These are phyloP conservation scores for Chroicocephalus ridibundus DNA, from an alignment of 2,113 vertebrate genomes.

Conservation along the genomic window DNA sequence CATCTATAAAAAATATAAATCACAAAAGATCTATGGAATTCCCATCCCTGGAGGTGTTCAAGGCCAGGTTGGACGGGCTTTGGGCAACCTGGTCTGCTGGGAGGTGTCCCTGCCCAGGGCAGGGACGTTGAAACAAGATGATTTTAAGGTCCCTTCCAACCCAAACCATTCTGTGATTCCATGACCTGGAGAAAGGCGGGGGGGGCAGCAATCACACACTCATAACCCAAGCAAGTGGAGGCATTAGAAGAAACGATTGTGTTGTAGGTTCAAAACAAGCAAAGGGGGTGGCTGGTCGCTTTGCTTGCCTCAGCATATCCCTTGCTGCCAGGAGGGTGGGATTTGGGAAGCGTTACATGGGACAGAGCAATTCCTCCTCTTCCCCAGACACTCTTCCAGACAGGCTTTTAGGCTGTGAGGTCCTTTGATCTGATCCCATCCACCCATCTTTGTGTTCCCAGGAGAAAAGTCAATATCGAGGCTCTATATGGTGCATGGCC, in stretches of 20 bases:
- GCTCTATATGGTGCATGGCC: not conserved
- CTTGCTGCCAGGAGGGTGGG: too few relatives aligned
- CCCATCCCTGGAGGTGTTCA: too few relatives aligned
- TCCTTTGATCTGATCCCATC: not conserved
- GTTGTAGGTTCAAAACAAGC: not conserved
- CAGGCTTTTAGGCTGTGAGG: not conserved
- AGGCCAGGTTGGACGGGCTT: too few relatives aligned
- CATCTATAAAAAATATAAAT: not conserved
- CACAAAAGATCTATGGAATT: not conserved
- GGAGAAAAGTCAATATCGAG: not conserved
- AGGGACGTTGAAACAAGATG: not conserved
- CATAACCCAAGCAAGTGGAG: not conserved
- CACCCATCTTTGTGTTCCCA: not conserved
- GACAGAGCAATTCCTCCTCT: not conserved
- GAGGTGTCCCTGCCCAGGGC: too few relatives aligned
- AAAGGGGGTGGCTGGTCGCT: not conserved
- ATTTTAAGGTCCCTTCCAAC: not conserved
- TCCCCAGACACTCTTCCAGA: not conserved
- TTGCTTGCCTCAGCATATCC: not conserved
- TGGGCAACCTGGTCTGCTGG: too few relatives aligned
- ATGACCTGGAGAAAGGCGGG: not conserved
- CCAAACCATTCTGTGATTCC: too few relatives aligned
- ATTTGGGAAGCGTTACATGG: not conserved
- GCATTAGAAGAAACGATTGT: not conserved
- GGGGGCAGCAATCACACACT: not conserved